phyloP scores from a whole-genome alignment of 92 coral and sea anemone genomes.

The Pocillopora grandis region DNA sequence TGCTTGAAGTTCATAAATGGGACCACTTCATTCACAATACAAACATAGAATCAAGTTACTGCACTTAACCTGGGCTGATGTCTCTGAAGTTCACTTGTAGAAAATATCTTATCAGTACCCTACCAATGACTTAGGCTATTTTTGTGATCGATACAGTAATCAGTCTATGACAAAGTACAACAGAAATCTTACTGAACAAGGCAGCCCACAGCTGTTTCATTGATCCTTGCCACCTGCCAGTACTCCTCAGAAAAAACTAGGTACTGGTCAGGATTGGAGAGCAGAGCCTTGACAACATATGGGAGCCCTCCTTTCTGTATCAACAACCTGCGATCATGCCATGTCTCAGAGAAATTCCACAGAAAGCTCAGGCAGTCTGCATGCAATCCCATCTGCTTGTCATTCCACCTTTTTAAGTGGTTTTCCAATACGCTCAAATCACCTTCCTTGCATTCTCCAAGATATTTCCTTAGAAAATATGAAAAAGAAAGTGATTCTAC shows the following conservation, averaged over 20 bases:
- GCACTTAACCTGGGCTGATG: too few relatives aligned
- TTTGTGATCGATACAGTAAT: background rate
- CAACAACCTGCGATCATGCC: constrained; percentile 73
- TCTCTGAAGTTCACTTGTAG: background rate
- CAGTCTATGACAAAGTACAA: background rate
- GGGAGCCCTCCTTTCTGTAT: constrained; percentile 64
- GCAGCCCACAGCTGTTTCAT: constrained; percentile 90
- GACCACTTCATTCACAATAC: background rate
- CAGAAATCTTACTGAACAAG: constrained; percentile 72
- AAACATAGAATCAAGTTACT: too few relatives aligned
- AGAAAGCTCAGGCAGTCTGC: constrained; percentile 84
- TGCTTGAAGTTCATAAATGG: background rate
- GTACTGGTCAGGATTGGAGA: constrained; percentile 55
- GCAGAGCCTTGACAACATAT: constrained; percentile 67
- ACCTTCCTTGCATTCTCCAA: constrained; percentile 14
- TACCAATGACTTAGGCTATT: background rate
- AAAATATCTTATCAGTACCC: background rate
- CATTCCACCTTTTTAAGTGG: constrained; percentile 53
- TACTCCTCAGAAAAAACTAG: constrained; percentile 63
- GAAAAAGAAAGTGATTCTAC: too few relatives aligned
- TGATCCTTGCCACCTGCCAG: constrained; percentile 72
- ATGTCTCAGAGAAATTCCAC: constrained; percentile 88
- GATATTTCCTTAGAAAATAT: background rate
- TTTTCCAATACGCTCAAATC: constrained; percentile 16
- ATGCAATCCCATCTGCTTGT: constrained; percentile 78